Evolutionary conservation across 2,113 vertebrate species (phyloP).

Genomic region (Ictalurus punctatus): DNA sequence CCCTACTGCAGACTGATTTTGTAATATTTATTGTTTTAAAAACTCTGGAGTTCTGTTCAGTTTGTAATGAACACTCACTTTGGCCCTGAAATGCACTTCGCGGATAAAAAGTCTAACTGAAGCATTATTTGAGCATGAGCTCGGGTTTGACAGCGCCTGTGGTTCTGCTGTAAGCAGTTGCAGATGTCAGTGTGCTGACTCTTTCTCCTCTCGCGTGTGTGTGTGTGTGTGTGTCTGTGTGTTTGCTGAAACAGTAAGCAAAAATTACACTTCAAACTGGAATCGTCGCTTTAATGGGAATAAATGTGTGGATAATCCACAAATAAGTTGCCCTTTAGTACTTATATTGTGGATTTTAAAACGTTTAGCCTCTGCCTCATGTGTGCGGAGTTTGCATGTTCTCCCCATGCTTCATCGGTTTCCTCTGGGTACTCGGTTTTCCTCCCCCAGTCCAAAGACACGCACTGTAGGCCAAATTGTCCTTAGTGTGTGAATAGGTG

Average conservation of each 20-base stretch:
- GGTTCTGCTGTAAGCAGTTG: not conserved
- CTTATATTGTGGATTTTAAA: not conserved
- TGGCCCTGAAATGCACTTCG: conserved; percentile 1
- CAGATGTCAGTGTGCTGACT: conserved; percentile 36
- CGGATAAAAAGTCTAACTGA: conserved; percentile 17
- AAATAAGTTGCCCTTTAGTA: not conserved
- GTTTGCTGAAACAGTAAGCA: not conserved
- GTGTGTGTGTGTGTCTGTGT: not conserved
- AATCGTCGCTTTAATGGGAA: not conserved
- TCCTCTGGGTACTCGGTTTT: too few relatives aligned
- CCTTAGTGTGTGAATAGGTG: too few relatives aligned
- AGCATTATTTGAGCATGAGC: conserved; percentile 20
- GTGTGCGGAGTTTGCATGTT: too few relatives aligned
- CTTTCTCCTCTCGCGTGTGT: not conserved
- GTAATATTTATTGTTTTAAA: not conserved
- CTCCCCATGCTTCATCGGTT: too few relatives aligned
- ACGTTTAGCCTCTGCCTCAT: not conserved
- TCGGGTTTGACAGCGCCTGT: conserved; percentile 11
- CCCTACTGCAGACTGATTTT: not conserved
- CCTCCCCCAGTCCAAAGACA: too few relatives aligned
- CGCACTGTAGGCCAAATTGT: too few relatives aligned
- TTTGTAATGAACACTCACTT: not conserved
- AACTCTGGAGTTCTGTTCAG: not conserved
- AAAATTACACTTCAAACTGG: not conserved
- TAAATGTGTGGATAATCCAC: not conserved